These are phyloP conservation scores for Cryptoblepharus egeriae DNA, from an alignment of 2,797 vertebrate species.

Conservation along the genomic window DNA sequence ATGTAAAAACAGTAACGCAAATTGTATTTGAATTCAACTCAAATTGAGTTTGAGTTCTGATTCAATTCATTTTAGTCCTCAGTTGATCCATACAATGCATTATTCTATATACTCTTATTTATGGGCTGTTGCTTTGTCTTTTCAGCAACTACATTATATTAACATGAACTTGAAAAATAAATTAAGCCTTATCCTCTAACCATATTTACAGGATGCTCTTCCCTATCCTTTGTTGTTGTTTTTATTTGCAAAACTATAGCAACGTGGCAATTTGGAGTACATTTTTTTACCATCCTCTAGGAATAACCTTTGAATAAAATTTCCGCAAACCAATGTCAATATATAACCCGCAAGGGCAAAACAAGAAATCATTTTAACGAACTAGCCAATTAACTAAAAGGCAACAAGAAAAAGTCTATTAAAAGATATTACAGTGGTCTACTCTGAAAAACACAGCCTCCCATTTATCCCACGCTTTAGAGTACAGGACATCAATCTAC, in stretches of 20 bases:
- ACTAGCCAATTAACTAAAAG: conserved; percentile 26
- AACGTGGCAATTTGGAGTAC: background rate
- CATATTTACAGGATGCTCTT: background rate
- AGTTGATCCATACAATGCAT: background rate
- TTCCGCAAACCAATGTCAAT: background rate
- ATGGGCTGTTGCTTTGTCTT: background rate
- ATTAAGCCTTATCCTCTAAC: background rate
- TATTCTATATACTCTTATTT: background rate
- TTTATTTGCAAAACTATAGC: background rate
- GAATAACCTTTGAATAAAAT: background rate
- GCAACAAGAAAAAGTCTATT: conserved; percentile 2
- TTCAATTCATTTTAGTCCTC: background rate
- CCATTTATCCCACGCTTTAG: background rate
- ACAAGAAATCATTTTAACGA: conserved; percentile 6
- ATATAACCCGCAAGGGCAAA: background rate
- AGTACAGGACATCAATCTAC: background rate
- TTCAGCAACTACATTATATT: background rate
- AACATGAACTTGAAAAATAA: background rate
- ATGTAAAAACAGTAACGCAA: background rate
- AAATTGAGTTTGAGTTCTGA: background rate
- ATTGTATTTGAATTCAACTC: too few relatives aligned
- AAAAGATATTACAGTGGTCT: conserved; percentile 25
- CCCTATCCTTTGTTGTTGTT: background rate
- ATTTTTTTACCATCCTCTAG: background rate
- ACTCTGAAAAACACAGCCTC: conserved; percentile 32